Base-by-base conservation (phyloP, 2,797 vertebrate species). In the Galaxias olidus region DNA sequence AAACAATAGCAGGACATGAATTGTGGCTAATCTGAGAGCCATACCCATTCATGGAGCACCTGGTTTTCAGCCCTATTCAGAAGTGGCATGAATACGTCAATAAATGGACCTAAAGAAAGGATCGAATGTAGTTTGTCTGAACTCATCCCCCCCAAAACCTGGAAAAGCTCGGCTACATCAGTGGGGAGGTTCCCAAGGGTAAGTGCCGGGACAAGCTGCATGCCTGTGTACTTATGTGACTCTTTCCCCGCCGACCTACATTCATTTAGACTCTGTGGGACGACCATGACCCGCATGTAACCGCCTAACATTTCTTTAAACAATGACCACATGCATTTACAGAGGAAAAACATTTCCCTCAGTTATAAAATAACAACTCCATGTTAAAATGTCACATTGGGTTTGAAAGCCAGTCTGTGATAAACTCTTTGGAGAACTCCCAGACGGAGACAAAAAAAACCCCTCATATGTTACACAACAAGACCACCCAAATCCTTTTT, bases 31-130 rank as follows among this genome's bases (percentile, higher is more conserved):
- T 84, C 68, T 71, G 78, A 85, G 83, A 85, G 82, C 72, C 83
- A 75, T 75, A 74, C 80, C 83, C 13, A 85, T 90, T 90, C 85
- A 86, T 61, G 40, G 71, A 73, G 85, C 82, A 88, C 85, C 88
- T 87, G 85, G 83, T 90, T 81, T n/a, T 76, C 79, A 77, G 60
- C 64, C 75, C 82, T 86, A 84, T 90, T 89, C 77, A 85, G 54
- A 69, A 71, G 72, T 53, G 48, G 71, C 70, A 75, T 85, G 82
- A 88, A 84, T 84, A 71, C 77, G 66, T 51, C 44, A 65, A 81
- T 74, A 58, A 67, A 51, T 8, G 14, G 43, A 74, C 49, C 72
- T 40, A 78, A 80, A 76, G 61, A 73, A 81, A 78, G 74, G 80
- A 81, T 85, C 81, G 84, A 80, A 86, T 77, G 77, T 61, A 70